A percentile compares a stretch with the other conserved stretches of the same genome.
phyloP scores from a whole-genome alignment of 2,888 invertebrate genomes.

The Drosophila longiperda region DNA sequence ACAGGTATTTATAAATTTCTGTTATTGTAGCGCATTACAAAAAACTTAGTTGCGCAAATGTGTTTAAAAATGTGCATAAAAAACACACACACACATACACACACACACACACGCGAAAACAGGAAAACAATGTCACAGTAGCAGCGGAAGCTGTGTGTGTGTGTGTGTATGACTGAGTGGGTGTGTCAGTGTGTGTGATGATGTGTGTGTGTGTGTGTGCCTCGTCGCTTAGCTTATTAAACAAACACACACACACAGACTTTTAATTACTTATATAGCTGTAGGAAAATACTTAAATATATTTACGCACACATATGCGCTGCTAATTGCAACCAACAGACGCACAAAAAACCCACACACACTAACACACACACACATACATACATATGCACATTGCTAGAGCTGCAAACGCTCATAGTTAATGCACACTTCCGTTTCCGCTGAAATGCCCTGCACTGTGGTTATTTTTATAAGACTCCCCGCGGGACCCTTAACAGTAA shows the following conservation, averaged over 20 bases:
- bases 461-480: slow-evolving; percentile 66
- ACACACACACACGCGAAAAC: slow-evolving; percentile 30
- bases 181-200: neutral
- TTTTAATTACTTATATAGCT: slow-evolving; percentile 75
- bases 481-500: slow-evolving; percentile 7
- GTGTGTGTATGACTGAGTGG: slow-evolving; percentile 7
- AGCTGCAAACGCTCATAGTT: slow-evolving; percentile 63
- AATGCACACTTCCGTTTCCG: slow-evolving; percentile 80
- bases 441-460: slow-evolving; percentile 69
- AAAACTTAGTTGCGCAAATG: slow-evolving; percentile 18
- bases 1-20: neutral
- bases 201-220: slow-evolving; percentile 15
- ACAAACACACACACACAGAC: slow-evolving; percentile 71
- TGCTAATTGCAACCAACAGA: slow-evolving; percentile 64
- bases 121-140: slow-evolving; percentile 51
- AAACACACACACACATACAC: slow-evolving; percentile 41
- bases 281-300: slow-evolving; percentile 50
- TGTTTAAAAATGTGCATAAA: slow-evolving; percentile 29
- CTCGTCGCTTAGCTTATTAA: slow-evolving; percentile 73
- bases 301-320: slow-evolving; percentile 50
- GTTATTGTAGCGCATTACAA: slow-evolving; percentile 35
- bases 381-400: slow-evolving; percentile 16
- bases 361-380: slow-evolving; percentile 19
- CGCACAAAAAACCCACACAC: slow-evolving; percentile 1
- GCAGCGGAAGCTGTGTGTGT: slow-evolving; percentile 33